phyloP scores from a whole-genome alignment of 2,113 vertebrate genomes.

The Columbina picui region DNA sequence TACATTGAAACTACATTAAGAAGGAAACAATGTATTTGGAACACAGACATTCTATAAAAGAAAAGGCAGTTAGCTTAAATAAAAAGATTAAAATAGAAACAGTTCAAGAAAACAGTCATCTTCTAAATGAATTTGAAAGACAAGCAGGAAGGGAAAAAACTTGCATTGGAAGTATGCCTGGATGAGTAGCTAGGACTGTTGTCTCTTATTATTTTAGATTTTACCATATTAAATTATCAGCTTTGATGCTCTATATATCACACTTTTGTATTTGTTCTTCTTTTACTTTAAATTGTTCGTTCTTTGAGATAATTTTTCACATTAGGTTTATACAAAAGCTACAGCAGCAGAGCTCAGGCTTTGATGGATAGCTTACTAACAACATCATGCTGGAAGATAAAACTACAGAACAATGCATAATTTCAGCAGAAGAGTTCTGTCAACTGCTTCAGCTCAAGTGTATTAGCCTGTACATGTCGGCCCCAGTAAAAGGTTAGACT shows the following conservation, averaged over 20 bases:
- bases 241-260: neutral
- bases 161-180: neutral
- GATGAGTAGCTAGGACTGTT: neutral
- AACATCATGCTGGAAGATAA: neutral
- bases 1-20: neutral
- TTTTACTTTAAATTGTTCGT: neutral
- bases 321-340: neutral
- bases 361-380: neutral
- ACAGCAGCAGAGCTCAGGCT: neutral
- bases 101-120: neutral
- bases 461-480: neutral
- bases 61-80: neutral
- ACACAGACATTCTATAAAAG: neutral
- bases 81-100: neutral
- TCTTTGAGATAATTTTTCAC: neutral
- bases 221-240: neutral
- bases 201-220: neutral
- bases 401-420: neutral
- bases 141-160: neutral
- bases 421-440: neutral
- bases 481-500: neutral
- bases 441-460: neutral
- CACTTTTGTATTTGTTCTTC: neutral
- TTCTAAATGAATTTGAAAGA: neutral
- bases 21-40: neutral